These are phyloP conservation scores for Psilopogon haemacephalus DNA, from an alignment of 2,113 vertebrate genomes.

Conservation along the genomic window DNA sequence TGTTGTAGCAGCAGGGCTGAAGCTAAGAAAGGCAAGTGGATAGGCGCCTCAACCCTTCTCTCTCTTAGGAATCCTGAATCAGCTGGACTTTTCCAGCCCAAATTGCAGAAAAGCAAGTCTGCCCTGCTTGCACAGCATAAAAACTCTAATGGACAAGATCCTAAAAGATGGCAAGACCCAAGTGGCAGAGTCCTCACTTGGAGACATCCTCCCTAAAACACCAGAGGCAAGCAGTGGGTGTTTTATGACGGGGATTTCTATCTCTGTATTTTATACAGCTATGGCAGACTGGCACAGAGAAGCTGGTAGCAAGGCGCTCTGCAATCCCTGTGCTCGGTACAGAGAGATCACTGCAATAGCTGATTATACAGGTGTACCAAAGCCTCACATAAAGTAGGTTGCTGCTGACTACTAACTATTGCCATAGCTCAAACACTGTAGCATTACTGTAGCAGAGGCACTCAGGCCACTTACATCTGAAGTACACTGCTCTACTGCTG, in stretches of 20 bases:
- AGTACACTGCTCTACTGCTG: rapidly evolving
- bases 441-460: background rate
- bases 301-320: background rate
- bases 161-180: background rate
- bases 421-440: background rate
- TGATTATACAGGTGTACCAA: rapidly evolving
- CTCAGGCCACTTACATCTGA: background rate
- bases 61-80: background rate
- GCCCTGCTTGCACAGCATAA: background rate
- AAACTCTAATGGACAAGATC: background rate
- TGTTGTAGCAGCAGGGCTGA: background rate
- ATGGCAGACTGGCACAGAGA: background rate
- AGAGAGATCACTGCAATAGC: background rate
- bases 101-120: background rate
- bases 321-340: background rate
- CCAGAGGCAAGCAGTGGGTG: background rate
- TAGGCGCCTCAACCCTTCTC: background rate
- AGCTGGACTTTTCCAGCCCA: background rate
- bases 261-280: background rate
- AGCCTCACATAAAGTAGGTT: background rate
- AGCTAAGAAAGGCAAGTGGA: conserved; percentile 31
- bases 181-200: background rate
- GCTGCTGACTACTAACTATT: background rate
- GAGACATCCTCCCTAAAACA: background rate
- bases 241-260: background rate